Evolutionary conservation across 2,113 vertebrate genomes (phyloP).

Genomic region (Nothocercus nigrocapillus): DNA sequence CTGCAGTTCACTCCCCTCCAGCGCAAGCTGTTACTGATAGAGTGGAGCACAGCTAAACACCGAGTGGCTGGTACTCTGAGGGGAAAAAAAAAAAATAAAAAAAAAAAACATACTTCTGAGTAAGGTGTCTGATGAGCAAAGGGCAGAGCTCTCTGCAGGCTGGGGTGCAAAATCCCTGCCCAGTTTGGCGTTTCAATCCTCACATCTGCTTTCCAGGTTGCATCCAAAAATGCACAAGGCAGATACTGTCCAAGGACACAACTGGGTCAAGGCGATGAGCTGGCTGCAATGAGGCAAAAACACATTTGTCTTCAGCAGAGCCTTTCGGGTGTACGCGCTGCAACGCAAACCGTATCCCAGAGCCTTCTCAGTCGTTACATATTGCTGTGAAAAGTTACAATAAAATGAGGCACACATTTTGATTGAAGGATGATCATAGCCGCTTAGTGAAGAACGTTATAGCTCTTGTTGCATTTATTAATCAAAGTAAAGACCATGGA

Average conservation of each 20-base stretch:
- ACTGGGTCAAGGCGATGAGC: fast-evolving
- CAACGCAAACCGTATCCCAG: not conserved
- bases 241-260: not conserved
- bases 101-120: not conserved
- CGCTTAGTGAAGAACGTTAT: conserved; percentile 47
- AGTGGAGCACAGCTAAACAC: not conserved
- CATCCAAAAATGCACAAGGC: fast-evolving
- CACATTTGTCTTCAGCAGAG: not conserved
- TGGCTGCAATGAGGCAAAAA: not conserved
- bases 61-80: not conserved
- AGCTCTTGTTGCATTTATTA: conserved; percentile 71
- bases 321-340: not conserved
- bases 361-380: not conserved
- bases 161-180: fast-evolving
- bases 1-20: not conserved
- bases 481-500: conserved; percentile 76
- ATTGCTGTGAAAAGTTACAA: conserved; percentile 8
- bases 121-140: not conserved
- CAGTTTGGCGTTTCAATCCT: fast-evolving
- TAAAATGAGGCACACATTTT: conserved; percentile 46
- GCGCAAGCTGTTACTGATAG: not conserved
- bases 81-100: too few relatives aligned
- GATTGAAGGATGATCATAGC: conserved; percentile 59
- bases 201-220: not conserved
- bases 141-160: not conserved